A percentile compares a stretch with the other conserved stretches of the same genome.
phyloP scores from a whole-genome alignment of 1,140 invertebrate genomes.

The Heliconius eleuchia region DNA sequence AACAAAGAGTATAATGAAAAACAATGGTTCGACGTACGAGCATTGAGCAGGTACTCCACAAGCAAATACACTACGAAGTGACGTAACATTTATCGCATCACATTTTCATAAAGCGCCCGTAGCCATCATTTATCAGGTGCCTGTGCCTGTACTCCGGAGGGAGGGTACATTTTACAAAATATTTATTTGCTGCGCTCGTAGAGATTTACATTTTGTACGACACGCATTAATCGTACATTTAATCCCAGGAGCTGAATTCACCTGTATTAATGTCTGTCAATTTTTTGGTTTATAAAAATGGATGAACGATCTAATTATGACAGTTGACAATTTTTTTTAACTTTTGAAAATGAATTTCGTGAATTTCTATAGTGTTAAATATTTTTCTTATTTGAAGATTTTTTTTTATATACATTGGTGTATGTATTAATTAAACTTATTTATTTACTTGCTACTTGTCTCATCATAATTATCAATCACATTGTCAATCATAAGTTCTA shows the following conservation, averaged over 20 bases:
- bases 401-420: no score
- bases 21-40: slow-evolving; percentile 3
- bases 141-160: slow-evolving; percentile 49
- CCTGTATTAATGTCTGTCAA: slow-evolving; percentile 12
- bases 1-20: background rate
- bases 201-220: slow-evolving; percentile 64
- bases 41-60: slow-evolving; percentile 25
- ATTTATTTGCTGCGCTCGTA: slow-evolving; percentile 63
- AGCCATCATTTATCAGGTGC: slow-evolving; percentile 73
- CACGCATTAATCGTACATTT: slow-evolving; percentile 61
- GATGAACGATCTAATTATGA: background rate
- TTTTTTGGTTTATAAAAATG: background rate
- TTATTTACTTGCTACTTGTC: no score
- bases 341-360: no score
- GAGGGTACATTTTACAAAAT: slow-evolving; percentile 69
- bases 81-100: slow-evolving; percentile 62
- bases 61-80: slow-evolving; percentile 43
- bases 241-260: slow-evolving; percentile 42
- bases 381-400: no score
- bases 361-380: no score
- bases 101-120: slow-evolving; percentile 68
- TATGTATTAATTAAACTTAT: no score
- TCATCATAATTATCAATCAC: no score
- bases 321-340: background rate
- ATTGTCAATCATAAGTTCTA: no score